These are phyloP conservation scores for Coluber constrictor DNA, from an alignment of 2,797 vertebrate genomes.

Conservation along the genomic window DNA sequence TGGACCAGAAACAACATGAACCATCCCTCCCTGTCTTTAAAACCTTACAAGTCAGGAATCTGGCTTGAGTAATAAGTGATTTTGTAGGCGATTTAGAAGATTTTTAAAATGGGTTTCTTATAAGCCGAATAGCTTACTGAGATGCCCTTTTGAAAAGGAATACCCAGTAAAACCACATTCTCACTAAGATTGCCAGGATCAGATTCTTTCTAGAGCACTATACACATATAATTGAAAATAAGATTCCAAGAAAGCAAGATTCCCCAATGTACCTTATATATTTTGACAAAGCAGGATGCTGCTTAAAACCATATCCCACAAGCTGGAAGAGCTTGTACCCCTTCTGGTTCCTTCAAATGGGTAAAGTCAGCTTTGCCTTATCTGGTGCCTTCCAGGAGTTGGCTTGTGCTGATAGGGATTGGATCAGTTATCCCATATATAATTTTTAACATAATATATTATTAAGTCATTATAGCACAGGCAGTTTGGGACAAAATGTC, in stretches of 20 bases:
- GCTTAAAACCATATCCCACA: neutral
- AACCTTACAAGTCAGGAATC: neutral
- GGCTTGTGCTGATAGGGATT: neutral
- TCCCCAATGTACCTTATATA: neutral
- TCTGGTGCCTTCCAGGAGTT: neutral
- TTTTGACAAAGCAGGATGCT: neutral
- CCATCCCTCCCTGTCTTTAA: neutral
- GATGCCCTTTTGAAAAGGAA: constrained; percentile 1
- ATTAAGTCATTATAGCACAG: neutral
- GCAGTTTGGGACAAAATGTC: neutral
- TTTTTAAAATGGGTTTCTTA: neutral
- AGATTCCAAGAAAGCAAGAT: neutral
- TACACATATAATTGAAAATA: too few relatives aligned
- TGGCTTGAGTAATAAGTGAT: neutral
- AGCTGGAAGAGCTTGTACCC: neutral
- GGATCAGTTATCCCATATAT: neutral
- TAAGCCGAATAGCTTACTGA: neutral
- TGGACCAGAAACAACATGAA: neutral
- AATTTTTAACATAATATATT: neutral
- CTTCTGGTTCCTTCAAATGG: neutral
- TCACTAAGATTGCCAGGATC: neutral
- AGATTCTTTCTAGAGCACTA: neutral
- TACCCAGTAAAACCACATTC: neutral
- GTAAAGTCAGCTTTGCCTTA: neutral
- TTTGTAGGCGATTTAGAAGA: neutral